Percentiles rank a stretch among this genome's conserved stretches.
Evolutionary conservation across 2,797 vertebrate genomes (phyloP).

Genomic region (Nothura maculosa): DNA sequence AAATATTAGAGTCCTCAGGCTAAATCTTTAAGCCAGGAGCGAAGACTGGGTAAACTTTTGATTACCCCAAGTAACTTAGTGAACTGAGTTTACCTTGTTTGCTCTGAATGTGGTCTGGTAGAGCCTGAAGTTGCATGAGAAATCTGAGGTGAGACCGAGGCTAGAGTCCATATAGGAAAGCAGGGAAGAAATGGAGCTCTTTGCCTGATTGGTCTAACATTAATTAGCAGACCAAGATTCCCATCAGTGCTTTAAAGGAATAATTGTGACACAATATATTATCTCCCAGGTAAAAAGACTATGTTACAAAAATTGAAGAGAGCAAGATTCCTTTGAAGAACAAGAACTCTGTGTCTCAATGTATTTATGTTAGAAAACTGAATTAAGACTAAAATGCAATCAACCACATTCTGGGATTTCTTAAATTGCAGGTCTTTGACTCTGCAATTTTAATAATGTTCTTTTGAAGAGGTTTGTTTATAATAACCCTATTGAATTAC

Average conservation of each 20-base stretch:
- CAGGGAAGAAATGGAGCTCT: not conserved
- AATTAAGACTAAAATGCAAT: not conserved
- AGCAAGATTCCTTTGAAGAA: not conserved
- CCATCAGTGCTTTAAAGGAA: not conserved
- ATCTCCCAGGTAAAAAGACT: not conserved
- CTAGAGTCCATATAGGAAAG: not conserved
- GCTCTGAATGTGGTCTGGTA: not conserved
- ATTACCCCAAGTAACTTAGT: not conserved
- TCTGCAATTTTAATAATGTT: not conserved
- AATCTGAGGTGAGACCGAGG: not conserved
- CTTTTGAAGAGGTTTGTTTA: conserved; percentile 19
- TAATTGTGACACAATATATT: not conserved
- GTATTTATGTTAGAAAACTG: not conserved
- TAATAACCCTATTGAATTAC: not conserved
- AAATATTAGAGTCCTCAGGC: not conserved
- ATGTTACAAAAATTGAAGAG: not conserved
- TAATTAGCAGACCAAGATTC: not conserved
- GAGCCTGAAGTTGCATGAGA: not conserved
- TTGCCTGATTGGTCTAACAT: not conserved
- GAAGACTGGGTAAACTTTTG: not conserved
- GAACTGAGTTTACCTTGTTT: not conserved
- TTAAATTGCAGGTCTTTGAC: not conserved
- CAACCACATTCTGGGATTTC: not conserved
- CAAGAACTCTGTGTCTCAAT: not conserved
- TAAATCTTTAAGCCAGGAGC: not conserved